Evolutionary conservation across 2,113 vertebrate genomes (phyloP), one percentile per base, ranked within the genome.

Genomic region (Melanostigma gelatinosum): DNA sequence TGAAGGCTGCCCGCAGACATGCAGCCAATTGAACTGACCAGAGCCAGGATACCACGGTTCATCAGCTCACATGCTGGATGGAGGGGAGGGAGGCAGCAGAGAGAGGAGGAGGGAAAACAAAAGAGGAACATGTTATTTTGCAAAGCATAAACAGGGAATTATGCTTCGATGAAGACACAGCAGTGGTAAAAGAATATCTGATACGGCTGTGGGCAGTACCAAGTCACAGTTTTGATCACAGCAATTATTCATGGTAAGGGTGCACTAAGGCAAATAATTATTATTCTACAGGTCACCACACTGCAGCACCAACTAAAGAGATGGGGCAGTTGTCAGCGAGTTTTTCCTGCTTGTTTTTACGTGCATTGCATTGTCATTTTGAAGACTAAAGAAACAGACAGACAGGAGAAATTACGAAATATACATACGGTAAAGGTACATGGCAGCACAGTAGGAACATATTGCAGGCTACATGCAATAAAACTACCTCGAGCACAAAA

Each of bases 21-120:
- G 93, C 98, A 99, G 77, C 98, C 97, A 2, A 99, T 98, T 68
- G 98, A 99, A 94, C 97, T 99, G 90, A 99, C 97, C 29, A 99
- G 95, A 55, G 98, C 98, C 91, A 99, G 90, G 92, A 99, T 99
- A 63, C 98, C 98, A 79, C 98, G 97, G 93, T 98, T 99, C 98
- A 99, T 99, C 87, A 99, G 95, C 92, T 99, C 98, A 76, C 98
- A 99, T 46, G 98, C 98, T 99, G 92, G 1, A 95, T 89, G 80
- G 72, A 87, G n/a, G 87, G 63, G 18, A 79, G 34, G 38, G 38
- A 52, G 38, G 52, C 12, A 72, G 27, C 3, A 60, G 72, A 60
- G 8, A 62, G 24, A 54, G 27, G 48, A 27, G 27, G 44, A 29
- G 32, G 42, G 65, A 36, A 8, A 38, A 67, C 64, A 52, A 73